Percentiles rank a stretch among this genome's conserved stretches.
These are phyloP conservation scores for Cataglyphis livida DNA, from an alignment of 2,888 invertebrate genomes.

Conservation along the genomic window DNA sequence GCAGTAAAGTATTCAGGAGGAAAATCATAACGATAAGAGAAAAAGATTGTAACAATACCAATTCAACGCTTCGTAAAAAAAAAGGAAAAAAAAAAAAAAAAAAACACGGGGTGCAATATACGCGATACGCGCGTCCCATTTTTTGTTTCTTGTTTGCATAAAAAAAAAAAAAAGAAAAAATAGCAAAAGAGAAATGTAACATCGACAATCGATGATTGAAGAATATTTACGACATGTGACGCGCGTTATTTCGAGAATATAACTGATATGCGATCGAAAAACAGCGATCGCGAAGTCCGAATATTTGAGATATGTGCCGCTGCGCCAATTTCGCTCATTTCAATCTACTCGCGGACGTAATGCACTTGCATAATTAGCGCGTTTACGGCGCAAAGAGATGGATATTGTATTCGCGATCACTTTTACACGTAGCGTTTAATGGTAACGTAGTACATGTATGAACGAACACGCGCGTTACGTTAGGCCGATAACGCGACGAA, in stretches of 20 bases:
- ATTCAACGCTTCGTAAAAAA: neutral
- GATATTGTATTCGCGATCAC: conserved; percentile 43
- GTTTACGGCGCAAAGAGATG: conserved; percentile 53
- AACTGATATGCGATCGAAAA: conserved; percentile 11
- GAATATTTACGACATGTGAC: conserved; percentile 27
- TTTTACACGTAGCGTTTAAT: conserved; percentile 48
- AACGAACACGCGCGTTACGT: neutral
- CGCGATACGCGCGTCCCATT: neutral
- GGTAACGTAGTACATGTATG: neutral
- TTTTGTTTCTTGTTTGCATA: conserved; percentile 35
- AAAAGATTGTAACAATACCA: conserved; percentile 23
- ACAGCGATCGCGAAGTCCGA: neutral
- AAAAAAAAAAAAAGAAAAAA: conserved; percentile 11
- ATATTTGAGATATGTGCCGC: conserved; percentile 4
- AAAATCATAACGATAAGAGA: neutral
- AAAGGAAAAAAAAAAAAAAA: neutral
- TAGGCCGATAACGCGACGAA: conserved; percentile 8
- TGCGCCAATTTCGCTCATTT: conserved; percentile 51
- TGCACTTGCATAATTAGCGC: conserved; percentile 63
- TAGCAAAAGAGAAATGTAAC: neutral
- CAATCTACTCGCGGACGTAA: conserved; percentile 47
- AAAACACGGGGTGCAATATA: neutral
- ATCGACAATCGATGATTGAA: conserved; percentile 28
- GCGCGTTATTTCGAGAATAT: neutral
- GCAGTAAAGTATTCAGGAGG: neutral